Evolutionary conservation across 2,888 invertebrate genomes (phyloP), one percentile per base, ranked within the genome.

Genomic region (Dasypolia templi): DNA sequence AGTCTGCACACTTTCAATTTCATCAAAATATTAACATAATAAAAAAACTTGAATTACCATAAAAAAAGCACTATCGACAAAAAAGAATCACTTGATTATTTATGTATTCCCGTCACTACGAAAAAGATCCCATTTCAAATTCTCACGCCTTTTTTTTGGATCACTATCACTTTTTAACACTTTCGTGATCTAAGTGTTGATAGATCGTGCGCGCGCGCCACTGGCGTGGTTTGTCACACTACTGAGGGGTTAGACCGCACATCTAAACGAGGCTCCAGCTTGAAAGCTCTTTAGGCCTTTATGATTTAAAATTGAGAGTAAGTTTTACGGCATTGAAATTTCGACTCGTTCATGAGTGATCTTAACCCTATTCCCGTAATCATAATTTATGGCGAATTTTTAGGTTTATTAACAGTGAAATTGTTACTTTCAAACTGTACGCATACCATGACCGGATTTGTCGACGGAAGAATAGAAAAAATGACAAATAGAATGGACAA

Each of bases 111-210:
- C 64, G 76, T 58, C 68, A 61, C 51, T 44, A 53, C 5, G 29
- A 29, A 39, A 55, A 17, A 46, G 22, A 67, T 53, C 63, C 62
- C 53, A 66, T 58, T 56, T 66, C 42, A 11, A 68, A 69, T 2
- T 29, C n/a, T 19, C 2, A 12, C 22, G 9, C 29, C 32, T 63
- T 82, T 63, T 77, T 74, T 64, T 61, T 19, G 26, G 39, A 61
- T 74, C 72, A 86, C 86, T 87, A 68, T 86, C 84, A 87, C 86
- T 87, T 86, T 73, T 87, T 58, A 79, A 79, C 86, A 83, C 77
- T 67, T 76, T 39, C 65, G 53, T 73, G 77, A 80, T 84, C 84
- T 76, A 82, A 76, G 64, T 73, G 81, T 66, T 75, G 75, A 67
- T 74, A 59, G 68, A 73, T 70, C 75, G 72, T 75, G 85, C 84